Evolutionary conservation across 2,113 vertebrate species (phyloP), one percentile per base, ranked within the genome.

Genomic region (Macaca nemestrina): DNA sequence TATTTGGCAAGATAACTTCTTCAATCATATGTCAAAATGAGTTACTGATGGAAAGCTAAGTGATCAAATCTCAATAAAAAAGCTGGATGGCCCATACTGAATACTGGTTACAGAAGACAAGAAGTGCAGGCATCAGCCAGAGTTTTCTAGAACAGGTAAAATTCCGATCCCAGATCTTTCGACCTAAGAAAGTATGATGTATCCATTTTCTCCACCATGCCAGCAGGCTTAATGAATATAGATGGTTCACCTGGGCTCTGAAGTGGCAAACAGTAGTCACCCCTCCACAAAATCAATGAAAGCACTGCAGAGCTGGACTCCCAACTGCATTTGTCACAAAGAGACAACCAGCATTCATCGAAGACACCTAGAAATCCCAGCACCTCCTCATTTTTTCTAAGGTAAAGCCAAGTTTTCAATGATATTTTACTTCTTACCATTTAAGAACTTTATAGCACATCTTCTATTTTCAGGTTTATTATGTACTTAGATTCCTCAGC

Each of bases 81-180:
- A 73, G 82, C n/a, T 75, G 76, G 86, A 83, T 84, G 93, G 3
- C 52, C 64, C 57, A 78, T 27, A 80, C 1, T 88, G 96, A 98
- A 79, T 30, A 30, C 67, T 61, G 75, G 68, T 96, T 96, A 94
- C 67, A 73, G 82, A 93, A 93, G 94, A 89, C 82, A 96, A 97
- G 93, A 96, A 98, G 93, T 40, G 32, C 6, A 72, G 93, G 76
- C 50, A 89, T 97, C 67, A 73, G 18, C 0, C n/a, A 67, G 57
- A 45, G 52, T 84, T 98, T 98, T 97, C 95, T 92, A 82, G 70
- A 82, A 81, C 94, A 97, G 97, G 96, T 92, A 78, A 76, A 82
- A 93, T 93, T 96, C 90, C 25, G 40, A 86, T 90, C 18, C 82
- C 45, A 61, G 73, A 90, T 83, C 97, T 97, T 82, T 91, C 88